phyloP scores from a whole-genome alignment of 2,888 invertebrate genomes.

The Melieria crassipennis region DNA sequence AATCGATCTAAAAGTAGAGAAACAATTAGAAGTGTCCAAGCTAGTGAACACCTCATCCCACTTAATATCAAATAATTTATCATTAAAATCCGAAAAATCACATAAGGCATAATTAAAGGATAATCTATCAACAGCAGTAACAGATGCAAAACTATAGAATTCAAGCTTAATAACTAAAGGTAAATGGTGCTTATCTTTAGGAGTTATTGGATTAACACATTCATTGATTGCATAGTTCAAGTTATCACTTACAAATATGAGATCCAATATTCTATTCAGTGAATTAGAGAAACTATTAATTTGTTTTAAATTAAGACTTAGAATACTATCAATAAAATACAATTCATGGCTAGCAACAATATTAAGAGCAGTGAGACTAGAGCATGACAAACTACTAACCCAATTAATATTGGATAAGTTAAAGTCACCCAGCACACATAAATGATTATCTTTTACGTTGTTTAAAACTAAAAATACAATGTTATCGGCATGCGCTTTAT shows the following conservation, averaged over 20 bases:
- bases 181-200: background rate
- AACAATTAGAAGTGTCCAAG: too few relatives aligned
- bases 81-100: background rate
- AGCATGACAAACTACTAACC: too few relatives aligned
- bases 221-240: background rate
- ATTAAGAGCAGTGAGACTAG: too few relatives aligned
- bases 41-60: too few relatives aligned
- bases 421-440: too few relatives aligned
- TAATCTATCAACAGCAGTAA: background rate
- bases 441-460: too few relatives aligned
- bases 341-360: too few relatives aligned
- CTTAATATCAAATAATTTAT: background rate
- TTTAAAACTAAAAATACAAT: too few relatives aligned
- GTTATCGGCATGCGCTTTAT: too few relatives aligned
- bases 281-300: background rate
- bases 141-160: background rate
- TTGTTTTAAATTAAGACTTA: background rate
- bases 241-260: background rate
- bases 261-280: background rate
- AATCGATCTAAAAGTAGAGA: too few relatives aligned
- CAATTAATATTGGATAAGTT: too few relatives aligned
- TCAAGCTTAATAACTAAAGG: background rate
- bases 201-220: background rate
- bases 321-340: background rate
- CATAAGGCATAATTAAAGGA: constrained; percentile 1